Conservation (phyloP, 2,113 vertebrate genomes). For the Aythya baeri region DNA sequence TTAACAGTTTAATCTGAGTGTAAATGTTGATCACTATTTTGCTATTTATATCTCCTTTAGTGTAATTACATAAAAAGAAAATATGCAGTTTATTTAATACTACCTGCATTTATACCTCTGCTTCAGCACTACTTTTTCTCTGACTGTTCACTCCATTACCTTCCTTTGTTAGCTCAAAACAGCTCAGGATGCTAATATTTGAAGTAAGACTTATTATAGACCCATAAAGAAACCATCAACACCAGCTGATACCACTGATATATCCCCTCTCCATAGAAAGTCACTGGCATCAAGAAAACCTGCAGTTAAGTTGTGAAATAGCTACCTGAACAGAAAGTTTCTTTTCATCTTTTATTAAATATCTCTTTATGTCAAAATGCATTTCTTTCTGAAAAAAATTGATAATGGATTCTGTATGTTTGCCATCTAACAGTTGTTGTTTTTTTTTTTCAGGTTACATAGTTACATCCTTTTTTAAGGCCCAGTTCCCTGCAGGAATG, state of each 20-base stretch:
- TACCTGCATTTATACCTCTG: neutral
- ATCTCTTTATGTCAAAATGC: neutral
- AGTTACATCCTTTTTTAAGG: neutral
- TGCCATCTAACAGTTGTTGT: neutral
- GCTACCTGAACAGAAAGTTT: neutral
- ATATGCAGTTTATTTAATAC: neutral
- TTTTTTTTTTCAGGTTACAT: neutral
- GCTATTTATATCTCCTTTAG: neutral
- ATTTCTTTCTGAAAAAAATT: neutral
- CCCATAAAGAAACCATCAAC: neutral
- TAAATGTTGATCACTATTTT: neutral
- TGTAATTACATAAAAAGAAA: neutral
- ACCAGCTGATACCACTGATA: neutral
- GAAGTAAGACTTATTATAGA: rapidly evolving
- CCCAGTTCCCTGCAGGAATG: neutral
- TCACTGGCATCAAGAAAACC: neutral
- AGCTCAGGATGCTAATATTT: neutral
- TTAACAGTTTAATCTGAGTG: neutral
- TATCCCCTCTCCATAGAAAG: neutral
- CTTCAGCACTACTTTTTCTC: neutral
- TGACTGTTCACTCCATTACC: neutral
- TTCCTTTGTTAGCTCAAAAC: neutral
- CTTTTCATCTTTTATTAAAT: neutral
- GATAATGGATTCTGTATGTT: neutral
- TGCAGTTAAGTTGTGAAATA: neutral